phyloP scores from a whole-genome alignment of 2,113 vertebrate genomes.

The Dipodomys stephensi region DNA sequence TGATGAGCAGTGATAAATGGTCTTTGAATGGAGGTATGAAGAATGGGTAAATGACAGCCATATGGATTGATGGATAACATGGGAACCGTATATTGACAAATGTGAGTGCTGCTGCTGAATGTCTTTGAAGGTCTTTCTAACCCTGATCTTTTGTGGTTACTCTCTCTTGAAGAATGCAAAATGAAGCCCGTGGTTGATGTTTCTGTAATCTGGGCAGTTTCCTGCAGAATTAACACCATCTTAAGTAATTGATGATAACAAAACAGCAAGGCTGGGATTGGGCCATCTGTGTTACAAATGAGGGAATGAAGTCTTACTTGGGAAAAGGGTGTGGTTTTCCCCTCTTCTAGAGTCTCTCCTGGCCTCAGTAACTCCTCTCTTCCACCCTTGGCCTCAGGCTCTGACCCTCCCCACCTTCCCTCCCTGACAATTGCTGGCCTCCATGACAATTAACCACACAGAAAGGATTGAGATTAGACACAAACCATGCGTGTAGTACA shows the following conservation, averaged over 20 bases:
- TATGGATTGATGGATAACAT: slow-evolving; percentile 1
- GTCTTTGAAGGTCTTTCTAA: not conserved
- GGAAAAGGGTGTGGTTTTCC: not conserved
- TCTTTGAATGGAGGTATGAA: slow-evolving; percentile 17
- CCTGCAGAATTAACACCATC: not conserved
- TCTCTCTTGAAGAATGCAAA: not conserved
- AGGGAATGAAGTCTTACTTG: not conserved
- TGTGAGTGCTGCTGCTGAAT: not conserved
- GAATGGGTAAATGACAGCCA: not conserved
- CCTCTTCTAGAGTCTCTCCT: not conserved
- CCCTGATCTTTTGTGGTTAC: not conserved
- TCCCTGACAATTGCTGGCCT: no score
- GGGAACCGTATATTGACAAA: not conserved
- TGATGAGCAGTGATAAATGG: slow-evolving; percentile 11
- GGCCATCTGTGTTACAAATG: not conserved
- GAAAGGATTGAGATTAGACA: no score
- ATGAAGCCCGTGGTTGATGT: not conserved
- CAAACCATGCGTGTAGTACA: no score
- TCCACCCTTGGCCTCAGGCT: not conserved
- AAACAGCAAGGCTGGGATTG: not conserved
- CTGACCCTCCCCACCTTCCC: not conserved
- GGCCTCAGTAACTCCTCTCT: not conserved
- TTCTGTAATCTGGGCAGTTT: not conserved
- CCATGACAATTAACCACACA: no score
- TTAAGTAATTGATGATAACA: not conserved